Percentiles rank a stretch among this genome's conserved stretches.
These are phyloP conservation scores for Athalia cordata DNA, from an alignment of 2,888 invertebrate species.

Conservation along the genomic window DNA sequence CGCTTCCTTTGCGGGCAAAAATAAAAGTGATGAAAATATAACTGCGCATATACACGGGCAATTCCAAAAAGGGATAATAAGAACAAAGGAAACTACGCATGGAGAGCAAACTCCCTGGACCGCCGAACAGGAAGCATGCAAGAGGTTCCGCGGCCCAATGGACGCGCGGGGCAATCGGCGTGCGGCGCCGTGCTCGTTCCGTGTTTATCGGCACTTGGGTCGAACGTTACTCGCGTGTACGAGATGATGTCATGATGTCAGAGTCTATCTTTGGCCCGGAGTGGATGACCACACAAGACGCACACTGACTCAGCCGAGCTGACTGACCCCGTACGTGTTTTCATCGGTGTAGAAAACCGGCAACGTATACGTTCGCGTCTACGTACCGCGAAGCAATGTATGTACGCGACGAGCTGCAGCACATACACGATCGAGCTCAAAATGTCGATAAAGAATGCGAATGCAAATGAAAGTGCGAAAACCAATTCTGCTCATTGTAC, in stretches of 20 bases:
- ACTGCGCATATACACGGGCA: too few species aligned
- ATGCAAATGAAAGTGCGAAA: not conserved
- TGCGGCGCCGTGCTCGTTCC: slow-evolving; percentile 44
- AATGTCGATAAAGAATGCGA: not conserved
- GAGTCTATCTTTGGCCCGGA: slow-evolving; percentile 63
- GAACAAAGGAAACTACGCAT: too few species aligned
- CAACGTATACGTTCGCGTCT: slow-evolving; percentile 32
- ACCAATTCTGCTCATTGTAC: slow-evolving; percentile 33
- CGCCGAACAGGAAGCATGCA: slow-evolving; percentile 9
- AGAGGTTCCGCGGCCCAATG: slow-evolving; percentile 4
- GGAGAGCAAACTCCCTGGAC: too few species aligned
- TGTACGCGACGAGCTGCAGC: not conserved
- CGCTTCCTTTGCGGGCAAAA: too few species aligned
- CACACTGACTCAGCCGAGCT: slow-evolving; percentile 43
- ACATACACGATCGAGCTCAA: too few species aligned
- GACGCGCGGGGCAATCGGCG: not conserved
- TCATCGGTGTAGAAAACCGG: slow-evolving; percentile 42
- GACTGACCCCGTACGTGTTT: slow-evolving; percentile 46
- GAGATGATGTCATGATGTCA: slow-evolving; percentile 58
- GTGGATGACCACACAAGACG: slow-evolving; percentile 59
- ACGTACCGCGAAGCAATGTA: slow-evolving; percentile 11
- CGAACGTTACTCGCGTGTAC: slow-evolving; percentile 46
- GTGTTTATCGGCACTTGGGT: slow-evolving; percentile 47
- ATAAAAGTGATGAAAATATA: too few species aligned
- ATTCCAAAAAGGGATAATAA: too few species aligned